A percentile compares a stretch with the other conserved stretches of the same genome.
These are phyloP conservation scores for Thaumetopoea pityocampa DNA, from an alignment of 1,140 invertebrate species.

Conservation along the genomic window DNA sequence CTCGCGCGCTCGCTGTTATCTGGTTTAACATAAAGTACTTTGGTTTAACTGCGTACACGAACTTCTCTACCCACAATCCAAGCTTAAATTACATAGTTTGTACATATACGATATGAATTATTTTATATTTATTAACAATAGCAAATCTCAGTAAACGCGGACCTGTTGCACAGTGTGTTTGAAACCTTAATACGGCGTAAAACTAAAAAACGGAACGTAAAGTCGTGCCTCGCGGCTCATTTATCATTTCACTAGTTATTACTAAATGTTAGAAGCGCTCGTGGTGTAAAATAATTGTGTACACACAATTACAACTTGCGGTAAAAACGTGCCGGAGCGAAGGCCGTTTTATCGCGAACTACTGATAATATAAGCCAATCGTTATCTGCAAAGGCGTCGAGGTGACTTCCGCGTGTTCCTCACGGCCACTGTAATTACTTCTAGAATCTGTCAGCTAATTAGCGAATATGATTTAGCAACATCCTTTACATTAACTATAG, in stretches of 20 bases:
- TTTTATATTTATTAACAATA: neutral
- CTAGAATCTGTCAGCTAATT: neutral
- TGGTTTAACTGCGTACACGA: too few relatives aligned
- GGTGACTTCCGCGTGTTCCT: constrained; percentile 57
- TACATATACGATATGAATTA: neutral
- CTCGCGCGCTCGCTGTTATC: too few relatives aligned
- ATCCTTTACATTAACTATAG: too few relatives aligned
- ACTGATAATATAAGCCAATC: constrained; percentile 70
- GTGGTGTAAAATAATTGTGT: neutral
- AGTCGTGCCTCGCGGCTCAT: too few relatives aligned
- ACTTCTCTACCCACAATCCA: neutral
- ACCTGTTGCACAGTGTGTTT: too few relatives aligned
- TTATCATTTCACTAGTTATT: too few relatives aligned
- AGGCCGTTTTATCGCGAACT: constrained; percentile 55
- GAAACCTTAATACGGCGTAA: too few relatives aligned
- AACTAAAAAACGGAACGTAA: neutral
- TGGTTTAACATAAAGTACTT: too few relatives aligned
- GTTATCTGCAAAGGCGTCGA: constrained; percentile 59
- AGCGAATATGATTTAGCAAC: too few relatives aligned
- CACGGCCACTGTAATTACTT: constrained; percentile 36
- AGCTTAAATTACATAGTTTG: neutral
- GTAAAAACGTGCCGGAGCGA: constrained; percentile 34
- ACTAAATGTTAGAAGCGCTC: too few relatives aligned
- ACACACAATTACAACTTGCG: constrained; percentile 2
- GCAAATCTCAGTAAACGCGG: neutral